Evolutionary conservation across 2,113 vertebrate genomes (phyloP).

Genomic region (Mus spicilegus): DNA sequence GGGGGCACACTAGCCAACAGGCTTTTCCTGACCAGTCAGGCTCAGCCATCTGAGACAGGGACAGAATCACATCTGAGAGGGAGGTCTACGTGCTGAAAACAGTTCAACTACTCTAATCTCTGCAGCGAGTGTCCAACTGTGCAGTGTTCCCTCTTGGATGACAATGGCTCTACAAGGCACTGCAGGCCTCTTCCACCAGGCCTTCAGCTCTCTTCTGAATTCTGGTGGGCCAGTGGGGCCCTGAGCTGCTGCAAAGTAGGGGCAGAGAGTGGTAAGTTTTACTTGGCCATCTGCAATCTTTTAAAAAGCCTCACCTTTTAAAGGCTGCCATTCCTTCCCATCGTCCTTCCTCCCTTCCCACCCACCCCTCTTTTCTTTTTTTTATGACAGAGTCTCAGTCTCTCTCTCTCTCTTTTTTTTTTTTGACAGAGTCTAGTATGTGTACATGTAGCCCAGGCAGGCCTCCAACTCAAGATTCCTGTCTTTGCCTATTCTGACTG

Average conservation of each 20-base stretch:
- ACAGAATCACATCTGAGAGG: background rate
- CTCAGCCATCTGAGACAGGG: background rate
- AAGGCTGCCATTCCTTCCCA: background rate
- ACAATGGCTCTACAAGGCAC: too few relatives aligned
- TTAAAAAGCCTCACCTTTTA: background rate
- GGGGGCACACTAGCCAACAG: background rate
- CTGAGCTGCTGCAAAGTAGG: background rate
- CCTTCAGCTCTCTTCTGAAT: too few relatives aligned
- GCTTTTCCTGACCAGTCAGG: background rate
- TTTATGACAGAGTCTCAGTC: background rate
- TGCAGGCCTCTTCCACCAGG: too few relatives aligned
- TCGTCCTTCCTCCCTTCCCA: background rate
- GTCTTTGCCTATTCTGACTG: background rate
- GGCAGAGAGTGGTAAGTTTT: background rate
- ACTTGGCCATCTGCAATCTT: background rate
- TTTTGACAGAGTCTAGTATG: background rate
- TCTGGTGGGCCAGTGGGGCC: too few relatives aligned
- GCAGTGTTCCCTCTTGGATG: background rate
- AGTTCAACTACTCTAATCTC: background rate
- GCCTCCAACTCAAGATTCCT: background rate
- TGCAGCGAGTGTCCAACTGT: background rate
- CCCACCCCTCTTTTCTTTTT: background rate
- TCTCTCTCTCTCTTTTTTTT: too few relatives aligned
- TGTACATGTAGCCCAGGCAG: background rate
- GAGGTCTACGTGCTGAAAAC: background rate